A percentile compares a stretch with the other conserved stretches of the same genome.
Conservation (phyloP, 2,797 vertebrate species). For the Danio albolineatus region DNA sequence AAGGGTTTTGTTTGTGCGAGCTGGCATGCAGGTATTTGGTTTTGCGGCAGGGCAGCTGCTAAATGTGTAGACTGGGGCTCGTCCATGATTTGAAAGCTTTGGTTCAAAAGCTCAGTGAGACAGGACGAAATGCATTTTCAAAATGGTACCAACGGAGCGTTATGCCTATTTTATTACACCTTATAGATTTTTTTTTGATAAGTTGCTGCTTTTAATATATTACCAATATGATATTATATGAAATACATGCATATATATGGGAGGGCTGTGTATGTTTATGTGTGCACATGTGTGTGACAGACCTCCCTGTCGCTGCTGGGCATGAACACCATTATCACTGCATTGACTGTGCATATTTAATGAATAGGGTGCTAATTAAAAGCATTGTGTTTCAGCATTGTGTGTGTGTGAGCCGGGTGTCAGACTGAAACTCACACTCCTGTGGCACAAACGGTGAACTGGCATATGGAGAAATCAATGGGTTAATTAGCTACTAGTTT, state of each 20-base stretch:
- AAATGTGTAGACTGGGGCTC: conserved; percentile 34
- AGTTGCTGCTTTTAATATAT: too few species aligned
- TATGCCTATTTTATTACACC: too few species aligned
- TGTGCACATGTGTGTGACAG: conserved; percentile 37
- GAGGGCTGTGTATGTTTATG: conserved; percentile 8
- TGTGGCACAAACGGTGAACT: conserved; percentile 6
- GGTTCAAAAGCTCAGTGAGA: conserved; percentile 31
- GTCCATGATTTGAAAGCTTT: conserved; percentile 34
- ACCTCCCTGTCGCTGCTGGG: conserved; percentile 9
- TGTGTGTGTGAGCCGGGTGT: conserved; percentile 15
- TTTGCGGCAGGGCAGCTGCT: conserved; percentile 59
- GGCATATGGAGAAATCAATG: conserved; percentile 1
- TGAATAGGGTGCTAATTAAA: conserved; percentile 48
- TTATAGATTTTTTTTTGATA: too few species aligned
- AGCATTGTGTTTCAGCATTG: neutral
- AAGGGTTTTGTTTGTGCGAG: conserved; percentile 37
- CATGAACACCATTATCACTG: conserved; percentile 24
- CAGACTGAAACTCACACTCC: conserved; percentile 5
- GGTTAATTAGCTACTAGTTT: conserved; percentile 14
- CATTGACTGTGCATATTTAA: conserved; percentile 62
- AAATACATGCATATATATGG: neutral
- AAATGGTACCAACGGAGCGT: conserved; percentile 13
- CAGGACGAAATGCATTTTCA: conserved; percentile 29
- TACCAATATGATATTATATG: too few species aligned
- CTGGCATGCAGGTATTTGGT: conserved; percentile 56